Evolutionary conservation across 1,140 invertebrate genomes (phyloP).

Genomic region (Megalopta genalis): DNA sequence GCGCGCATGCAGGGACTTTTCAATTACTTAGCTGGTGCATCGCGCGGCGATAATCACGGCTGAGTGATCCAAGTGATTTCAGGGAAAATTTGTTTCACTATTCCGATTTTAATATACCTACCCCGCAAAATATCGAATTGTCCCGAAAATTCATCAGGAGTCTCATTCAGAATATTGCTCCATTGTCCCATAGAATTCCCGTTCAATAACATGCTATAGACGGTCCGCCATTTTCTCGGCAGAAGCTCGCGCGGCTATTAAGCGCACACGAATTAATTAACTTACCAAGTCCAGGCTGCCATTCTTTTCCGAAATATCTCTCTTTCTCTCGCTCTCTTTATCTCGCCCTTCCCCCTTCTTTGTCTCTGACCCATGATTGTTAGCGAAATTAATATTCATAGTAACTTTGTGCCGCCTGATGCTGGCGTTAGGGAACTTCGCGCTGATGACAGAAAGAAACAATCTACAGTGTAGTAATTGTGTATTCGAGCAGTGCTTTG

Average conservation of each 20-base stretch:
- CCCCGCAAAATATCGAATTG: background rate
- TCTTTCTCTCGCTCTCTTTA: too few species aligned
- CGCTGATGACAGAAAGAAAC: slow-evolving; percentile 26
- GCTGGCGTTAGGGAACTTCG: slow-evolving; percentile 17
- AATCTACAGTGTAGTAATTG: background rate
- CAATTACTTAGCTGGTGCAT: background rate
- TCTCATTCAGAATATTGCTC: slow-evolving; percentile 1
- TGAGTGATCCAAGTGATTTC: too few species aligned
- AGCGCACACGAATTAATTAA: slow-evolving; percentile 30
- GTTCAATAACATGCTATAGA: slow-evolving; percentile 11
- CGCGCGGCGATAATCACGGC: background rate
- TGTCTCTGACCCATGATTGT: background rate
- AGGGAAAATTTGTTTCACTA: too few species aligned
- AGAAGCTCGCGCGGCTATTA: slow-evolving; percentile 10
- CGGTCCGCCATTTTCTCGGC: background rate
- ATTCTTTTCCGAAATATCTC: slow-evolving; percentile 8
- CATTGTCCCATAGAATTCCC: background rate
- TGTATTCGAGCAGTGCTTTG: background rate
- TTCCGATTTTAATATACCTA: background rate
- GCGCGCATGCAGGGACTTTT: background rate
- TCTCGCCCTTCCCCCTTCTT: too few species aligned
- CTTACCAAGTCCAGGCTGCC: background rate
- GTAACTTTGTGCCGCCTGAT: slow-evolving; percentile 36
- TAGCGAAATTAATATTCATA: slow-evolving; percentile 18
- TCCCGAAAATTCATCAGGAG: background rate